Evolutionary conservation across 1,140 invertebrate genomes (phyloP).

Genomic region (Drosophila arizonae): DNA sequence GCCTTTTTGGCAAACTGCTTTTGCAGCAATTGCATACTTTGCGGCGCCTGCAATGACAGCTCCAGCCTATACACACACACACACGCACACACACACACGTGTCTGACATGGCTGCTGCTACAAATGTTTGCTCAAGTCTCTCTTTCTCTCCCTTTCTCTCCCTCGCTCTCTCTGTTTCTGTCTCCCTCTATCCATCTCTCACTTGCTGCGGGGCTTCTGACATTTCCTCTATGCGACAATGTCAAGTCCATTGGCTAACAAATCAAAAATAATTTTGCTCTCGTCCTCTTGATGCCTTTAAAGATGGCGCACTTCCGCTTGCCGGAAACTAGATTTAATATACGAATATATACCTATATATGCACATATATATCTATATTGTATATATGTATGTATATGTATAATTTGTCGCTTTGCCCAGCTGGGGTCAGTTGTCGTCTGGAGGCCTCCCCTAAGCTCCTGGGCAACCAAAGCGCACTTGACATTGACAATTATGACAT

Average conservation of each 20-base stretch:
- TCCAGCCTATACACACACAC: constrained; percentile 7
- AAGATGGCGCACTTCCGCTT: constrained; percentile 61
- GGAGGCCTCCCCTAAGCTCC: constrained; percentile 18
- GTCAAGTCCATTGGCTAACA: constrained; percentile 52
- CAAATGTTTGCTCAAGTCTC: constrained; percentile 43
- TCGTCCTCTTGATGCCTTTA: constrained; percentile 7
- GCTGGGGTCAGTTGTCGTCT: constrained; percentile 26
- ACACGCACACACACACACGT: too few species aligned
- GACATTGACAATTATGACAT: constrained; percentile 75
- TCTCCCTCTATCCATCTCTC: constrained; percentile 13
- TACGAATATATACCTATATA: constrained; percentile 22
- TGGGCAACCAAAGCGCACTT: constrained; percentile 38
- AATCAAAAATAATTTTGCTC: constrained; percentile 22
- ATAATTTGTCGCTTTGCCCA: constrained; percentile 12
- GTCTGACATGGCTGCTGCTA: not conserved
- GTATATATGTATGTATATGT: not conserved
- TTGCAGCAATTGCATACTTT: constrained; percentile 41
- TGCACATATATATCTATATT: not conserved
- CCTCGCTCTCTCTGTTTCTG: not conserved
- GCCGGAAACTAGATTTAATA: constrained; percentile 42
- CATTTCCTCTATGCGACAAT: constrained; percentile 75
- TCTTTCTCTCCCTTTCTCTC: constrained; percentile 10
- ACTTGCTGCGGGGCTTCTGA: constrained; percentile 64
- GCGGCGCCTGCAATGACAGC: constrained; percentile 30
- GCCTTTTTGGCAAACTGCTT: constrained; percentile 36